Conservation (phyloP, 2,888 invertebrate species). For the Resseliella maxima region DNA sequence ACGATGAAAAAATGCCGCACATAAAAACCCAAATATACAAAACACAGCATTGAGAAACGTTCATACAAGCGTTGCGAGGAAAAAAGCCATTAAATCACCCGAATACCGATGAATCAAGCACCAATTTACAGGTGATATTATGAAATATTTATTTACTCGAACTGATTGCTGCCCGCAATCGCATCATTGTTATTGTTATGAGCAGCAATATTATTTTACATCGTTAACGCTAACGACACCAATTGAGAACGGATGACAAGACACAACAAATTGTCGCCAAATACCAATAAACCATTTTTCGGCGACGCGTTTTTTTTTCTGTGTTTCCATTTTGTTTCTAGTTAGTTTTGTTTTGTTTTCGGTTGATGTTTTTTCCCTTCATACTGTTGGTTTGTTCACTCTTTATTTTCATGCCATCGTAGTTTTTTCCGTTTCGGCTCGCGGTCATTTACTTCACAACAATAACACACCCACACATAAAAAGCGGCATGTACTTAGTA, state of each 20-base stretch:
- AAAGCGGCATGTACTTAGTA: no score
- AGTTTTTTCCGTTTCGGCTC: neutral
- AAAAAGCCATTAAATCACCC: constrained; percentile 32
- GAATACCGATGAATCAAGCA: constrained; percentile 35
- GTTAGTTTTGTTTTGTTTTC: neutral
- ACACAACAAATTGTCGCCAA: constrained; percentile 45
- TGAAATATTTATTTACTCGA: constrained; percentile 55
- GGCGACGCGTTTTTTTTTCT: neutral
- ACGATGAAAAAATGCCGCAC: no score
- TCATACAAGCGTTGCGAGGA: neutral
- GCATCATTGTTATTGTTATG: neutral
- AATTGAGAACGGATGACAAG: constrained; percentile 51
- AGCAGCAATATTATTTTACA: neutral
- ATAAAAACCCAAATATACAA: neutral
- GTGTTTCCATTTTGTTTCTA: neutral
- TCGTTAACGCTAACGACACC: constrained; percentile 34
- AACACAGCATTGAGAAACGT: neutral
- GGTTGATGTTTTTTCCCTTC: neutral
- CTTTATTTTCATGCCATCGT: neutral
- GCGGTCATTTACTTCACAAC: neutral
- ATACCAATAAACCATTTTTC: constrained; percentile 13
- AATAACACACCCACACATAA: neutral
- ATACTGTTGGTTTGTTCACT: neutral
- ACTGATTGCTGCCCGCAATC: constrained; percentile 22
- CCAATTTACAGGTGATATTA: constrained; percentile 53